Evolutionary conservation across 2,797 vertebrate species (phyloP).

Genomic region (Molossus molossus): DNA sequence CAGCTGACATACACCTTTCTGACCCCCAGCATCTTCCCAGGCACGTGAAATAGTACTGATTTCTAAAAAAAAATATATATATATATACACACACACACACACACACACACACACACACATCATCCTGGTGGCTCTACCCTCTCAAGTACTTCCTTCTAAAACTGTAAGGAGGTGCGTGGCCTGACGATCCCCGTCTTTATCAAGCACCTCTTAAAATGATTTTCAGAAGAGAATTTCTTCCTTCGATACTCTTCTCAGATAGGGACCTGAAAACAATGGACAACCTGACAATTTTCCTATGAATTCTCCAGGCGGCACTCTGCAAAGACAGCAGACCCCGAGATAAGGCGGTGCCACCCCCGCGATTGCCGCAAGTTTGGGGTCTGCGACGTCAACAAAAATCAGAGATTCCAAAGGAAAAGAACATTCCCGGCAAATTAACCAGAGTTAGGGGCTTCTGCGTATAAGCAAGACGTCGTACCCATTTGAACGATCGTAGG

Average conservation of each 20-base stretch:
- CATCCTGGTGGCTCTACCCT: neutral
- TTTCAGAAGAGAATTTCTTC: neutral
- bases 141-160: neutral
- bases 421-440: neutral
- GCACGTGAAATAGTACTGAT: neutral
- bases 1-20: neutral
- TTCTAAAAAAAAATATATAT: neutral
- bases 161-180: neutral
- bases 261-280: neutral
- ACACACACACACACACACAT: neutral
- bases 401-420: neutral
- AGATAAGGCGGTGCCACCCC: rapidly evolving
- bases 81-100: too few species aligned
- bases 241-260: neutral
- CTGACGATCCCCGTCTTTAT: neutral
- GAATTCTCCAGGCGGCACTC: neutral
- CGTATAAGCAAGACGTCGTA: neutral
- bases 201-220: neutral
- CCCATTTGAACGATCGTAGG: neutral
- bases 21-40: neutral
- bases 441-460: neutral
- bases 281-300: neutral
- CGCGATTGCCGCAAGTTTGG: rapidly evolving
- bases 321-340: neutral
- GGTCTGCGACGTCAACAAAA: neutral